Conservation (phyloP, 2,113 vertebrate species). For the Mohoua ochrocephala region DNA sequence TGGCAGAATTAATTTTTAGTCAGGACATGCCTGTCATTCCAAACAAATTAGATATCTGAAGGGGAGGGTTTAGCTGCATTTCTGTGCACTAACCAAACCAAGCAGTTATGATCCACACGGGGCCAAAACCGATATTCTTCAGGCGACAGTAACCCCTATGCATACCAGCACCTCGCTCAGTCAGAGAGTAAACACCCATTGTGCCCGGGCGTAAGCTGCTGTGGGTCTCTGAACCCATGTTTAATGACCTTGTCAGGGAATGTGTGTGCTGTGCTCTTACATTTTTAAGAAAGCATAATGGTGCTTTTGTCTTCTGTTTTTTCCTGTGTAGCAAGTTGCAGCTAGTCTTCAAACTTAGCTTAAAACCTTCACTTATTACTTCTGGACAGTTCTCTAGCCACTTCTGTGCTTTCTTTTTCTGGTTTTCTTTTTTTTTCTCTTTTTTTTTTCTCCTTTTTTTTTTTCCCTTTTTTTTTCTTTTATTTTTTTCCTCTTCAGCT, state of each 20-base stretch:
- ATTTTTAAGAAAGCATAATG: constrained; percentile 61
- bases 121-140: not conserved
- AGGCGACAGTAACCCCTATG: constrained; percentile 6
- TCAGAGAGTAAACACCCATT: constrained; percentile 53
- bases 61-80: constrained; percentile 30
- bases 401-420: not conserved
- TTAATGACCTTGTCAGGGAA: constrained; percentile 63
- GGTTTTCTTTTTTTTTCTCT: too few species aligned
- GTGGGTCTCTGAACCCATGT: constrained; percentile 15
- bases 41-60: constrained; percentile 67
- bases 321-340: constrained; percentile 62
- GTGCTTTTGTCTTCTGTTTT: constrained; percentile 59
- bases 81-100: constrained; percentile 33
- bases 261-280: not conserved
- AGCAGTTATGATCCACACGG: not conserved
- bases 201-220: not conserved
- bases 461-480: rapidly evolving
- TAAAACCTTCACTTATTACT: constrained; percentile 3
- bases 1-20: constrained; percentile 65
- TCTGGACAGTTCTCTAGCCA: constrained; percentile 29
- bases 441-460: too few species aligned
- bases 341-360: constrained; percentile 40
- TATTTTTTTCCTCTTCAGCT: not conserved
- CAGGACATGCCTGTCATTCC: constrained; percentile 72
- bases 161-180: constrained; percentile 22